These are phyloP conservation scores for Doris montereyensis DNA, from an alignment of 2,888 invertebrate species.

Conservation along the genomic window DNA sequence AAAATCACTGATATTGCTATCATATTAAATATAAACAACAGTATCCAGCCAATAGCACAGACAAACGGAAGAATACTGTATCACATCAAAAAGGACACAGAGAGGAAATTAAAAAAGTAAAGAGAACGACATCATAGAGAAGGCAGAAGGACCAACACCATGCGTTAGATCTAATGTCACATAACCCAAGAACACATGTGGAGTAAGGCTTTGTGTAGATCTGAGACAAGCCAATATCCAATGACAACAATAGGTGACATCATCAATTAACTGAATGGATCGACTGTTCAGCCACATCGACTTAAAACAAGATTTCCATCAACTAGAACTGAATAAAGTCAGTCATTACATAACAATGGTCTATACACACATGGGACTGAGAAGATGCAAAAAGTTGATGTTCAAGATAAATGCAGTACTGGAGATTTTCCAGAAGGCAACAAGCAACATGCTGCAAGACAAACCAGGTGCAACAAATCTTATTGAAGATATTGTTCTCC, in stretches of 20 bases:
- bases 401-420: slow-evolving; percentile 58
- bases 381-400: slow-evolving; percentile 48
- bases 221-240: slow-evolving; percentile 49
- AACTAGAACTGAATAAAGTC: slow-evolving; percentile 49
- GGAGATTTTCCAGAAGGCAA: no score
- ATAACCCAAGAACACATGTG: slow-evolving; percentile 47
- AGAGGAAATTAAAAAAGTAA: no score
- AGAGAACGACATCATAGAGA: no score
- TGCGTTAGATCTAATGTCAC: slow-evolving; percentile 48
- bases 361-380: slow-evolving; percentile 49
- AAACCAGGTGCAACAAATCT: slow-evolving; percentile 67
- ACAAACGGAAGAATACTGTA: no score
- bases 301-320: slow-evolving; percentile 50
- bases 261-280: slow-evolving; percentile 47
- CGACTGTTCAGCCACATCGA: slow-evolving; percentile 50
- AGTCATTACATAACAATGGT: slow-evolving; percentile 54
- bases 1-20: no score
- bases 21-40: not conserved
- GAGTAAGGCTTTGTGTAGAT: no score
- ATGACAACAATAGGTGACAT: slow-evolving; percentile 45
- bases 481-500: slow-evolving; percentile 71
- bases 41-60: not conserved
- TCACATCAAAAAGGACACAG: not conserved
- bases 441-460: slow-evolving; percentile 60
- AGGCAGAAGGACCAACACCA: slow-evolving; percentile 47